phyloP scores from a whole-genome alignment of 2,113 vertebrate genomes.

The Mesembrinibis cayennensis region DNA sequence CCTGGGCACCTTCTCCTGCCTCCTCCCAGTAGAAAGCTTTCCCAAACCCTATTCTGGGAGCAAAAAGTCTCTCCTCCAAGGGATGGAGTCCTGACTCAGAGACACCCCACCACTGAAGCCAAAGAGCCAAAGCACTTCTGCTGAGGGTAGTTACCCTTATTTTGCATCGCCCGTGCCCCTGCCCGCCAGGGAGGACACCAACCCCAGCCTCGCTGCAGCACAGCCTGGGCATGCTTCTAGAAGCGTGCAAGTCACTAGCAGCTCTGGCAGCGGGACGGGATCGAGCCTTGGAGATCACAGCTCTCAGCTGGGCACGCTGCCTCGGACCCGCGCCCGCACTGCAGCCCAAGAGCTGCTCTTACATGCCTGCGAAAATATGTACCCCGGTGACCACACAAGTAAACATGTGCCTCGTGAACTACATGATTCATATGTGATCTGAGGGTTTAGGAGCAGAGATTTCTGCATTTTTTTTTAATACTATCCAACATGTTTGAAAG shows the following conservation, averaged over 20 bases:
- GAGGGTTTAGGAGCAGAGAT: slow-evolving; percentile 42
- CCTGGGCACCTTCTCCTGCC: not conserved
- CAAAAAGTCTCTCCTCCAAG: not conserved
- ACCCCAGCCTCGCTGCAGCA: not conserved
- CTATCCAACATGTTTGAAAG: not conserved
- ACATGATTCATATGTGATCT: slow-evolving; percentile 42
- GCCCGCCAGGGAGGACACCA: fast-evolving
- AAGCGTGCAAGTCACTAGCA: not conserved
- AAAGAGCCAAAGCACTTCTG: not conserved
- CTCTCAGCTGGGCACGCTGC: not conserved
- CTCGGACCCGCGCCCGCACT: not conserved
- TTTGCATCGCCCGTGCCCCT: not conserved
- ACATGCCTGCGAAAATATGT: slow-evolving; percentile 64
- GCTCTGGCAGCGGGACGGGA: not conserved
- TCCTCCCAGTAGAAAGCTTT: not conserved
- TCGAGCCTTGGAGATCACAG: not conserved
- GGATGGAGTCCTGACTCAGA: not conserved
- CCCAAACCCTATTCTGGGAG: not conserved
- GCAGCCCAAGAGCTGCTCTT: not conserved
- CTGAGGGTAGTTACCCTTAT: not conserved
- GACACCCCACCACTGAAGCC: not conserved
- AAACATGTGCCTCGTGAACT: slow-evolving; percentile 62
- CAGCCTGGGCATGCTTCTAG: not conserved
- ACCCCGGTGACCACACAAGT: slow-evolving; percentile 60
- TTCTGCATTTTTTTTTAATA: slow-evolving; percentile 36